A percentile compares a stretch with the other conserved stretches of the same genome.
Conservation (phyloP, 2,797 vertebrate genomes). For the Pyrocephalus nanus region DNA sequence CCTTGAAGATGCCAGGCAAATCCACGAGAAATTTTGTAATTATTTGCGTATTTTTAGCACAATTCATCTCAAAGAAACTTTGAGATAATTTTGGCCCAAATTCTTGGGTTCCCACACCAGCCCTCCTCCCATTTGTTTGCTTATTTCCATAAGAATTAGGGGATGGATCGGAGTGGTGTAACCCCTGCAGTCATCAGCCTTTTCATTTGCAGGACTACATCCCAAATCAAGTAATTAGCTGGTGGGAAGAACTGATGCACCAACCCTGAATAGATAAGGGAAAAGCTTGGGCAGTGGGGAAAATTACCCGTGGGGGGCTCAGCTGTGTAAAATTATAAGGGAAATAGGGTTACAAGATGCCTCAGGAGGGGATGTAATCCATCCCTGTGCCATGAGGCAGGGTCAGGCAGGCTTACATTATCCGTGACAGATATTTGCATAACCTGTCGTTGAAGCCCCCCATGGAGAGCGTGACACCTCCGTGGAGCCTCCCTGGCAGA, state of each 20-base stretch:
- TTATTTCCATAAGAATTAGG: background rate
- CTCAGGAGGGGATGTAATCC: background rate
- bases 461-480: background rate
- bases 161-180: background rate
- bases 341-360: background rate
- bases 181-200: background rate
- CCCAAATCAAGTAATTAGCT: background rate
- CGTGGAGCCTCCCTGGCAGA: background rate
- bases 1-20: background rate
- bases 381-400: background rate
- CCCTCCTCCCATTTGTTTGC: background rate
- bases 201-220: background rate
- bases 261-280: background rate
- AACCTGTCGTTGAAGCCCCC: background rate
- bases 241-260: background rate
- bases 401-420: background rate
- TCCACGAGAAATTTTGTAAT: background rate
- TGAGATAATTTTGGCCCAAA: background rate
- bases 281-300: background rate
- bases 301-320: background rate
- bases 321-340: background rate
- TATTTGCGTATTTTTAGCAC: background rate
- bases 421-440: slow-evolving; percentile 29
- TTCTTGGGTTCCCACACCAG: background rate
- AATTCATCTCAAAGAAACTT: background rate